phyloP scores from a whole-genome alignment of 1,140 invertebrate genomes.

The Forficula auricularia region DNA sequence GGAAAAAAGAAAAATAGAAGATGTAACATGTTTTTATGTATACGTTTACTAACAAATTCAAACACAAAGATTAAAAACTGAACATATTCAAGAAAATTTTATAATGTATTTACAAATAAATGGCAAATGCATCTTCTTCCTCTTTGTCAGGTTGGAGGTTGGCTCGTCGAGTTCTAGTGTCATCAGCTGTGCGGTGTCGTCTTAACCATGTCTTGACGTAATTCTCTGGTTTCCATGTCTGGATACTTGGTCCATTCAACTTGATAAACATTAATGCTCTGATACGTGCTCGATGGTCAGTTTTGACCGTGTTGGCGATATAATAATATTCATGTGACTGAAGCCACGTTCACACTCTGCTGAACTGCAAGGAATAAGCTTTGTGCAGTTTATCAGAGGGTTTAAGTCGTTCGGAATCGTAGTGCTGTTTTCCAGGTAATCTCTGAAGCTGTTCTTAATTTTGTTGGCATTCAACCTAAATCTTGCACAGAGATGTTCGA shows the following conservation, averaged over 20 bases:
- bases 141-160: slow-evolving; percentile 3
- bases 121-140: slow-evolving; percentile 3
- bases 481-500: slow-evolving; percentile 6
- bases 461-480: slow-evolving; percentile 7
- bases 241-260: slow-evolving; percentile 6
- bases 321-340: too few relatives aligned
- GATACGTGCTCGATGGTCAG: slow-evolving; percentile 3
- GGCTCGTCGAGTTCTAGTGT: slow-evolving; percentile 5
- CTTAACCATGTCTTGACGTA: slow-evolving; percentile 6
- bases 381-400: too few relatives aligned
- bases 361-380: too few relatives aligned
- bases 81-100: too few relatives aligned
- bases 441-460: slow-evolving; percentile 6
- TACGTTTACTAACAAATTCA: too few relatives aligned
- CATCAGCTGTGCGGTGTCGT: slow-evolving; percentile 5
- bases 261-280: slow-evolving; percentile 4
- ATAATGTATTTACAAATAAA: neutral
- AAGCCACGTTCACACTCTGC: too few relatives aligned
- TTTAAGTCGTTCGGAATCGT: too few relatives aligned
- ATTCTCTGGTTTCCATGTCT: slow-evolving; percentile 6
- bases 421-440: too few relatives aligned
- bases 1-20: too few relatives aligned
- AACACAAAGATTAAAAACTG: too few relatives aligned
- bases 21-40: too few relatives aligned
- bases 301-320: too few relatives aligned